Percentiles rank a stretch among this genome's conserved stretches.
phyloP scores from a whole-genome alignment of 2,888 invertebrate species.

The Cheilosia scutellata region DNA sequence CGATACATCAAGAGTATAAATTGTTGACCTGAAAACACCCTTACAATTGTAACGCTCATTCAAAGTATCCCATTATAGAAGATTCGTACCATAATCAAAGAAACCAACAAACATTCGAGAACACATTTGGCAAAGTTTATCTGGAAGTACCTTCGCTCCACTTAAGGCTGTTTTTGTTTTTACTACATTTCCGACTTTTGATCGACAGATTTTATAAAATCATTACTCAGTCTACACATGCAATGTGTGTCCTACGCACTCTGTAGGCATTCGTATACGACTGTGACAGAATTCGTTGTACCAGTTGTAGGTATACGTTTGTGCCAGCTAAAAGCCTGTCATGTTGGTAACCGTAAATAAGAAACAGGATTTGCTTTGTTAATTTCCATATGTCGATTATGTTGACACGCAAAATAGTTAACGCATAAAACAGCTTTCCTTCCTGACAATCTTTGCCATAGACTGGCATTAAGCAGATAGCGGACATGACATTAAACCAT shows the following conservation, averaged over 20 bases:
- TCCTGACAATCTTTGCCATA: conserved; percentile 20
- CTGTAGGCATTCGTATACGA: neutral
- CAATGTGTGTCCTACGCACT: conserved; percentile 14
- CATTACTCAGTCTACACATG: conserved; percentile 43
- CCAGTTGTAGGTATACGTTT: no score
- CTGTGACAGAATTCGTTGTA: conserved; percentile 34
- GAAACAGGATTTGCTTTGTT: conserved; percentile 50
- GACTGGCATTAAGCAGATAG: conserved; percentile 21
- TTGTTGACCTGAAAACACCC: no score
- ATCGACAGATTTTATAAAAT: conserved; percentile 33
- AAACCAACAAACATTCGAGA: neutral
- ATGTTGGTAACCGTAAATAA: conserved; percentile 37
- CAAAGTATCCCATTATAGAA: neutral
- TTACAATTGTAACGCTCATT: no score
- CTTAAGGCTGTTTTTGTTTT: conserved; percentile 2
- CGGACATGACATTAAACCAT: conserved; percentile 33
- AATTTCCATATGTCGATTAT: conserved; percentile 44
- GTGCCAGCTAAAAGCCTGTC: conserved; percentile 50
- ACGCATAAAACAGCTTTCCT: conserved; percentile 44
- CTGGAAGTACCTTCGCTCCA: neutral
- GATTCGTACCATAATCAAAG: neutral
- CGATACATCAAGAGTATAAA: no score
- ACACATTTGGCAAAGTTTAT: neutral
- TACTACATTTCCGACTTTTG: conserved; percentile 39
- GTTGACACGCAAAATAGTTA: conserved; percentile 50